Base-by-base conservation (phyloP, 2,888 invertebrate genomes). In the Pseudococcus viburni region DNA sequence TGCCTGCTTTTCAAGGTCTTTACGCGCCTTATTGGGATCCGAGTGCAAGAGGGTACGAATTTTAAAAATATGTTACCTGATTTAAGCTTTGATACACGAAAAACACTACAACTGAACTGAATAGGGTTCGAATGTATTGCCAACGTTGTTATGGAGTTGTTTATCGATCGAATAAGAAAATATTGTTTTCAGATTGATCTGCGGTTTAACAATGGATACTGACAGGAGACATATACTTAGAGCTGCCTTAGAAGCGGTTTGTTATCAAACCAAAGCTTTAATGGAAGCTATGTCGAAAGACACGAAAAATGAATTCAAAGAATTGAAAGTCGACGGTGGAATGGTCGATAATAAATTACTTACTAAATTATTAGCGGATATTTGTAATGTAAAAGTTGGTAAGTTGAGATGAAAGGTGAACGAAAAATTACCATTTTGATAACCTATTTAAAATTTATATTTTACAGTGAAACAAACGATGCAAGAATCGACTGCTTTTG, bases 11-110 rank as follows among this genome's bases (percentile, higher is more conserved):
- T 92, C 97, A 96, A 83, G 99, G 99, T 0, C 92, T 99, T 0
- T 99, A 97, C 92, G 99, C 99, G 88, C 99, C 99, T 0, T 98
- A 99, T 91, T 99, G 99, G 99, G 94, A 98, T 91, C 96, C 97
- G 91, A 98, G 98, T 92, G 99, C 99, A 0, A 94, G 98, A 91
- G 98, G 98, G 96, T 94, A 91, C 91, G 92, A 94, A 91, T 90
- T 46, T 26, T 15, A 22, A 46, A 89, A 88, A 90, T 89, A 89
- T n/a, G 51, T 77, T 73, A 77, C 46, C 33, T 86, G 39, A 11
- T 59, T 59, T 55, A 48, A 73, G 73, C 17, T 64, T 33, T 22
- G 22, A 22, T 64, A 22, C 73, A 33, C 73, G 73, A 73, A 73
- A 39, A 33, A 73, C 11, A 68, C 19, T 19, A 64, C 33, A 22